phyloP scores from a whole-genome alignment of 2,113 vertebrate genomes.

The Rynchops niger region DNA sequence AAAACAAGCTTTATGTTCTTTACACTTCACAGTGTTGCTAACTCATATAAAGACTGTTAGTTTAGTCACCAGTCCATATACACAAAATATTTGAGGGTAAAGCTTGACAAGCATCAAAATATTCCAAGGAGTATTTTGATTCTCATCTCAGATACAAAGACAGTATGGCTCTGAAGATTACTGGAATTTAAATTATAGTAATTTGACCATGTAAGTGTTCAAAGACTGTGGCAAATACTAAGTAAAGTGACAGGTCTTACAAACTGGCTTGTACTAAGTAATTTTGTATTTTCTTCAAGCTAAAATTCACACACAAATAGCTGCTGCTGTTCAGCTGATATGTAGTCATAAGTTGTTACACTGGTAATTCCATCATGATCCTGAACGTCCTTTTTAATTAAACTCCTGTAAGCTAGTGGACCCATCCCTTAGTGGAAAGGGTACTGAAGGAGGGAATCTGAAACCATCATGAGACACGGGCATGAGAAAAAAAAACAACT shows the following conservation, averaged over 20 bases:
- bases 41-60: background rate
- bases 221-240: background rate
- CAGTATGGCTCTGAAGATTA: background rate
- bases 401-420: background rate
- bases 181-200: background rate
- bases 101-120: background rate
- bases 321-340: background rate
- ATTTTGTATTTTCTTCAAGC: background rate
- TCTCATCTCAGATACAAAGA: background rate
- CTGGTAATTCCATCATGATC: background rate
- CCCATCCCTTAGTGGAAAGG: background rate
- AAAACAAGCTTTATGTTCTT: background rate
- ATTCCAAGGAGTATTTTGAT: background rate
- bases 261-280: background rate
- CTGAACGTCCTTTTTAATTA: background rate
- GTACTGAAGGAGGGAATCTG: background rate
- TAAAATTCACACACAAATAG: background rate
- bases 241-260: background rate
- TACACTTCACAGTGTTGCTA: background rate
- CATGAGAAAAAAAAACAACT: background rate
- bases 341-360: background rate
- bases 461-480: background rate
- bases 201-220: background rate
- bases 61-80: background rate
- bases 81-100: background rate